These are phyloP conservation scores for Popillia japonica DNA, from an alignment of 1,140 invertebrate genomes.

Conservation along the genomic window DNA sequence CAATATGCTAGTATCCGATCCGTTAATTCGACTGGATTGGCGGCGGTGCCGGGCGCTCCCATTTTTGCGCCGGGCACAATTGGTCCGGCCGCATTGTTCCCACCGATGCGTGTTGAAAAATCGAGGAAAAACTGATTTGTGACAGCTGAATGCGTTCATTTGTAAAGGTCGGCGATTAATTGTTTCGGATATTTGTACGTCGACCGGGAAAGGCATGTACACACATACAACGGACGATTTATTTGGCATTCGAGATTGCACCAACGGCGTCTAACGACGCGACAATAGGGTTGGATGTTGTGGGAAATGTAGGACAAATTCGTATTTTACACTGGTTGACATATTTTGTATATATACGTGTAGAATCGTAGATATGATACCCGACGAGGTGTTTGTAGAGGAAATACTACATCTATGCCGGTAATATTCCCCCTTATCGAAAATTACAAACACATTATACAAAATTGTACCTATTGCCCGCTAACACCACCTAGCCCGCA, in stretches of 20 bases:
- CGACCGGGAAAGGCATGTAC: neutral
- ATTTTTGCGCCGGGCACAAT: neutral
- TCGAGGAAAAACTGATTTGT: neutral
- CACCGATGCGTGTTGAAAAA: neutral
- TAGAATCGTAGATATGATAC: neutral
- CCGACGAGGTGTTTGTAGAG: neutral
- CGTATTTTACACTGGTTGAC: neutral
- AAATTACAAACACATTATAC: neutral
- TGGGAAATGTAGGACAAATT: neutral
- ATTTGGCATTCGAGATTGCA: neutral
- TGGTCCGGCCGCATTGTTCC: neutral
- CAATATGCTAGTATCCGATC: neutral
- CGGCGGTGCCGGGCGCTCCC: neutral
- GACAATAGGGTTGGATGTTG: too few species aligned
- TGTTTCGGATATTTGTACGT: conserved; percentile 14
- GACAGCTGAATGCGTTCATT: neutral
- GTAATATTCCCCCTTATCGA: neutral
- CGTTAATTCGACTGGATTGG: neutral
- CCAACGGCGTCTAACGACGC: neutral
- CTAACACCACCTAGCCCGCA: neutral
- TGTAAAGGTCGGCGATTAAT: conserved; percentile 2
- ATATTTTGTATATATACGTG: neutral
- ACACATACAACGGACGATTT: neutral
- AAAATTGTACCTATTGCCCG: neutral
- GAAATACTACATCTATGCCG: neutral